A percentile compares a stretch with the other conserved stretches of the same genome.
Conservation (phyloP, 2,797 vertebrate genomes). For the Brachymystax lenok region DNA sequence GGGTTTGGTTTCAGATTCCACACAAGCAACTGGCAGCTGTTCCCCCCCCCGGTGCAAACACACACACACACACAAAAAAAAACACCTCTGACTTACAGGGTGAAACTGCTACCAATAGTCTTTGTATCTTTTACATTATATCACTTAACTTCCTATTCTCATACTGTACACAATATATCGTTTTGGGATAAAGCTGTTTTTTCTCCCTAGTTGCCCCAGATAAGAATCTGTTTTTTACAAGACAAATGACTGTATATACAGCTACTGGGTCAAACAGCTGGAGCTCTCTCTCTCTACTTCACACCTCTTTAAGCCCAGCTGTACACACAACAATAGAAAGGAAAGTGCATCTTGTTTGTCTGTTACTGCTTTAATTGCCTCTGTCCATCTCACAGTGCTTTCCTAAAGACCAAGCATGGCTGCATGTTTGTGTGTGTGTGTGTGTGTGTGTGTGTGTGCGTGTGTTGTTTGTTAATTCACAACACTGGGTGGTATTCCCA, state of each 20-base stretch:
- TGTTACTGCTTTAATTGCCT: conserved; percentile 26
- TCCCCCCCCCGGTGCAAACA: not conserved
- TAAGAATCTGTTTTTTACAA: conserved; percentile 30
- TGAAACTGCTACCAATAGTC: not conserved
- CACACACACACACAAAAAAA: conserved; percentile 12
- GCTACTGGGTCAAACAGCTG: conserved; percentile 60
- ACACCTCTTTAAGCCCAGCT: conserved; percentile 63
- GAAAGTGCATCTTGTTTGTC: conserved; percentile 57
- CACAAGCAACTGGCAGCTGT: conserved; percentile 23
- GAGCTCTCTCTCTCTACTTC: conserved; percentile 42
- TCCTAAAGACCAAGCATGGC: not conserved
- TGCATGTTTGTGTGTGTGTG: not conserved
- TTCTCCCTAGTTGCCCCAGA: conserved; percentile 20
- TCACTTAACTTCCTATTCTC: not conserved
- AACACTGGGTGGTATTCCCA: too few species aligned
- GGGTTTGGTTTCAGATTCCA: conserved; percentile 58
- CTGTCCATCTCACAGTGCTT: not conserved
- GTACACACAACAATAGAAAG: conserved; percentile 59
- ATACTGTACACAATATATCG: too few species aligned
- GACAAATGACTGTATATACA: conserved; percentile 47
- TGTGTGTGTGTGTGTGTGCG: not conserved
- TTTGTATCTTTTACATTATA: too few species aligned
- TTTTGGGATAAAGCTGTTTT: too few species aligned
- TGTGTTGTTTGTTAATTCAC: not conserved
- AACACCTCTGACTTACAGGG: not conserved